These are phyloP conservation scores for Cheilinus undulatus DNA, from an alignment of 2,113 vertebrate species.

Conservation along the genomic window DNA sequence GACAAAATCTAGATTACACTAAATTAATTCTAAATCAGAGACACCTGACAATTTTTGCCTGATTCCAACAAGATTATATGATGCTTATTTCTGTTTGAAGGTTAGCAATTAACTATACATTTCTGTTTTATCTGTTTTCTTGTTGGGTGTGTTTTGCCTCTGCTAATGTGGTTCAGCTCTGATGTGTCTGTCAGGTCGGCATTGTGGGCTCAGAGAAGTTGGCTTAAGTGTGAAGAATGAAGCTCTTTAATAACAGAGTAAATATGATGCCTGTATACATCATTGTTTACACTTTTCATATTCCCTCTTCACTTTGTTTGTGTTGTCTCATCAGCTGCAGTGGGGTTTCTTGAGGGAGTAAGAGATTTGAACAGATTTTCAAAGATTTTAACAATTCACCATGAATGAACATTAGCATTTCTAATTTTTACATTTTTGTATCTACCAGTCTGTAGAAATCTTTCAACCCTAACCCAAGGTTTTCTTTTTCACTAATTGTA, in stretches of 20 bases:
- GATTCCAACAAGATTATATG: slow-evolving; percentile 7
- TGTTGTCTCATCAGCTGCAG: slow-evolving; percentile 18
- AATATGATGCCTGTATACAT: slow-evolving; percentile 56
- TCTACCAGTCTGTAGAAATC: neutral
- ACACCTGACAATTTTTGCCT: neutral
- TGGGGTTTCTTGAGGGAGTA: slow-evolving; percentile 13
- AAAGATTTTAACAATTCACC: neutral
- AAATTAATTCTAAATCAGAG: neutral
- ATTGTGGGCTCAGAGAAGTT: slow-evolving; percentile 34
- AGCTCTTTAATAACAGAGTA: slow-evolving; percentile 66
- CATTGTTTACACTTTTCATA: slow-evolving; percentile 12
- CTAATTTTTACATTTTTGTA: neutral
- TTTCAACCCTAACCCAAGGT: neutral
- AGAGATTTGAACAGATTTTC: neutral
- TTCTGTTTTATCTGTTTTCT: slow-evolving; percentile 38
- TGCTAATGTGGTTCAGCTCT: slow-evolving; percentile 57
- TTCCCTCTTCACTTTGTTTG: slow-evolving; percentile 30
- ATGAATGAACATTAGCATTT: neutral
- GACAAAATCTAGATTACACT: neutral
- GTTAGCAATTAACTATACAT: neutral
- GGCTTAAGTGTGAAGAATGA: slow-evolving; percentile 30
- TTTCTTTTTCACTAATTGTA: neutral
- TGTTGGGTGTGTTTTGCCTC: slow-evolving; percentile 33
- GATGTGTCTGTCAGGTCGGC: slow-evolving; percentile 61
- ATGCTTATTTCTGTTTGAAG: no score